These are phyloP conservation scores for Drosophila seguyi DNA, from an alignment of 1,140 invertebrate species.

Conservation along the genomic window DNA sequence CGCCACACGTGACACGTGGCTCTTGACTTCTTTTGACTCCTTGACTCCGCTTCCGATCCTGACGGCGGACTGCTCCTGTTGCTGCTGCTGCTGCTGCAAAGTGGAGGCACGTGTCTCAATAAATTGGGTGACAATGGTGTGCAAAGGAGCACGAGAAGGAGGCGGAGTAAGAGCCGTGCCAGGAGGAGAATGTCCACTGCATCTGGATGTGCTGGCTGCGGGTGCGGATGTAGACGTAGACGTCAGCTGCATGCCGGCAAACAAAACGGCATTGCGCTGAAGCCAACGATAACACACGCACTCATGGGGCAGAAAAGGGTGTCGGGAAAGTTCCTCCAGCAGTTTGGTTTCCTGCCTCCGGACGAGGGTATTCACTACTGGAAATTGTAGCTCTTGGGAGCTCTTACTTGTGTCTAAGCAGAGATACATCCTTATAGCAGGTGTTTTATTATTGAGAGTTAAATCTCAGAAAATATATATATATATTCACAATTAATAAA, in stretches of 20 bases:
- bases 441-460: neutral
- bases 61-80: conserved; percentile 22
- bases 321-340: neutral
- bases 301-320: neutral
- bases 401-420: neutral
- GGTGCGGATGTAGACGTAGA: conserved; percentile 11
- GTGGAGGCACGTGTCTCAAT: conserved; percentile 69
- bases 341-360: neutral
- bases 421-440: neutral
- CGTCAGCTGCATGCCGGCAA: conserved; percentile 28
- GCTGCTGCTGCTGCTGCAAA: conserved; percentile 38
- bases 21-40: conserved; percentile 75
- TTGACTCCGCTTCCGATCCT: conserved; percentile 30
- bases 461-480: neutral
- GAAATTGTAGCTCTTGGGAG: neutral
- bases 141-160: neutral
- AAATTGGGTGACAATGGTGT: conserved; percentile 42
- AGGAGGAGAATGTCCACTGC: conserved; percentile 11
- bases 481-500: no score
- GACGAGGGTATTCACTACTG: neutral
- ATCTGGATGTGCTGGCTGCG: conserved; percentile 4
- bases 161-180: neutral
- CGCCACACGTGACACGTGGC: conserved; percentile 66
- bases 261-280: conserved; percentile 38
- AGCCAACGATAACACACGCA: conserved; percentile 17